Conservation (phyloP, 2,888 invertebrate genomes). For the Conistra vaccinii region DNA sequence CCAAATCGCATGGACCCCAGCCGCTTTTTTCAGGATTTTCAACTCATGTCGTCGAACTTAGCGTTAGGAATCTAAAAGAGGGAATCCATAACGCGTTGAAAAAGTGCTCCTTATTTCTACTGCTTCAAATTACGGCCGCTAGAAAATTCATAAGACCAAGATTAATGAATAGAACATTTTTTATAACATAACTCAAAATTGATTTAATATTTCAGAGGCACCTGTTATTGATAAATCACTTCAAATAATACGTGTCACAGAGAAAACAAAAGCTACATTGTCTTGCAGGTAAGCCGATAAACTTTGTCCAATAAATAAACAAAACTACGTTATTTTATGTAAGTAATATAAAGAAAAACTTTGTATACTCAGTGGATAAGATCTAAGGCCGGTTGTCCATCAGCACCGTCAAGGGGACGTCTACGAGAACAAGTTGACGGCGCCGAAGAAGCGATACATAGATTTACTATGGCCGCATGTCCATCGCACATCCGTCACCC, state of each 20-base stretch:
- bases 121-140: not conserved
- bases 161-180: too few species aligned
- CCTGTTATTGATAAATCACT: slow-evolving; percentile 65
- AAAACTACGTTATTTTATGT: not conserved
- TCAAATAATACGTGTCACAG: slow-evolving; percentile 36
- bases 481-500: not conserved
- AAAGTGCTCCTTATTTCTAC: too few species aligned
- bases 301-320: not conserved
- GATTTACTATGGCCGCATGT: not conserved
- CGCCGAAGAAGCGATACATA: not conserved
- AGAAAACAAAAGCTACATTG: slow-evolving; percentile 63
- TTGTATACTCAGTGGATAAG: not conserved
- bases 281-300: slow-evolving; percentile 71
- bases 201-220: slow-evolving; percentile 60
- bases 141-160: not conserved
- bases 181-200: not conserved
- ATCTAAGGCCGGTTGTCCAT: not conserved
- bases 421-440: not conserved
- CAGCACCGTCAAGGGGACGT: too few species aligned
- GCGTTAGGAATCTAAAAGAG: too few species aligned
- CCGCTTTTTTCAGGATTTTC: too few species aligned
- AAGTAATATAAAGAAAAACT: not conserved
- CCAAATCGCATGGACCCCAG: too few species aligned
- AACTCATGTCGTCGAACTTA: too few species aligned
- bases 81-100: too few species aligned